Conservation (phyloP, 2,888 invertebrate species). For the Peribatodes rhomboidaria region DNA sequence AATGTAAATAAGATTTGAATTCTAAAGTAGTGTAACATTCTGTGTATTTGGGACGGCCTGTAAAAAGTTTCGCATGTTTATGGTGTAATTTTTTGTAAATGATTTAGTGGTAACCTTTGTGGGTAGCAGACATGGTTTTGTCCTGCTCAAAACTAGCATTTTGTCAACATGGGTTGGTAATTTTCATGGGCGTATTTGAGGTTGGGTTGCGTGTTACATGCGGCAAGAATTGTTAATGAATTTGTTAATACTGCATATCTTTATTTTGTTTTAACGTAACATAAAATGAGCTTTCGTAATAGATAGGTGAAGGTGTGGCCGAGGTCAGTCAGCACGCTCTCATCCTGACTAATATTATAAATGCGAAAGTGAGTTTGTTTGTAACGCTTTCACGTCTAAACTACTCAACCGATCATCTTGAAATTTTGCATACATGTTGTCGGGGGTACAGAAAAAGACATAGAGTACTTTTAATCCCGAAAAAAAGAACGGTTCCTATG, state of each 20-base stretch:
- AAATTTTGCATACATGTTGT: too few species aligned
- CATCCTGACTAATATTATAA: too few species aligned
- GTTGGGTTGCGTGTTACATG: slow-evolving; percentile 19
- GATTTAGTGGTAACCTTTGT: slow-evolving; percentile 37
- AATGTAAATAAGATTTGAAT: slow-evolving; percentile 83
- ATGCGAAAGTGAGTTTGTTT: too few species aligned
- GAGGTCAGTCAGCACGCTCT: slow-evolving; percentile 6
- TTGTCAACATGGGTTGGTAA: slow-evolving; percentile 37
- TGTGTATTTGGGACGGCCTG: slow-evolving; percentile 31
- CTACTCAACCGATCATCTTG: too few species aligned
- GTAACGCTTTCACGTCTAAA: too few species aligned
- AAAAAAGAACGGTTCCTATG: too few species aligned
- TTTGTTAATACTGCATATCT: slow-evolving; percentile 16
- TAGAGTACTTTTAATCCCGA: too few species aligned
- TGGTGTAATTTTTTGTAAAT: slow-evolving; percentile 40
- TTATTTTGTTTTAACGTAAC: slow-evolving; percentile 21
- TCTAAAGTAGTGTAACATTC: slow-evolving; percentile 63
- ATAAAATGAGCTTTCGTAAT: slow-evolving; percentile 8
- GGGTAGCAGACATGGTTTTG: slow-evolving; percentile 25
- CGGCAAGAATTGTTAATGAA: slow-evolving; percentile 25
- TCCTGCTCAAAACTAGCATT: slow-evolving; percentile 38
- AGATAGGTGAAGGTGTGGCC: slow-evolving; percentile 3
- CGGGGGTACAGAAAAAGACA: too few species aligned
- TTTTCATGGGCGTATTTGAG: slow-evolving; percentile 29
- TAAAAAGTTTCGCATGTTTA: slow-evolving; percentile 44